These are phyloP conservation scores for Neoarius graeffei DNA, from an alignment of 2,113 vertebrate species.

Conservation along the genomic window DNA sequence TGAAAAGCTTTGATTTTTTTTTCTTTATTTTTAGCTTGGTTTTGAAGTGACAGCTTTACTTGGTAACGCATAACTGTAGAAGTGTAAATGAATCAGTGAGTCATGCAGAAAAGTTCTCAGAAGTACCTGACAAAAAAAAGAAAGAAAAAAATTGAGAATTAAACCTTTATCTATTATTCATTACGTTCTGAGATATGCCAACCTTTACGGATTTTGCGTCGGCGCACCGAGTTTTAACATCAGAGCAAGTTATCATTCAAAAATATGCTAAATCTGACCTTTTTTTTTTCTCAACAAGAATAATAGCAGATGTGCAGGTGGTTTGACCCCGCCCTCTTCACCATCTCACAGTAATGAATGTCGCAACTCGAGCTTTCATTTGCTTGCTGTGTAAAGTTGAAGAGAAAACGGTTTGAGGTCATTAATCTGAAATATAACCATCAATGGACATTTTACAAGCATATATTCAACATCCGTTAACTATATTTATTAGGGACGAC, in stretches of 20 bases:
- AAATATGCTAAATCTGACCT: background rate
- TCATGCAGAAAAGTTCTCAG: background rate
- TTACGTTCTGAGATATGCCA: background rate
- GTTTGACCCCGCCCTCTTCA: no score
- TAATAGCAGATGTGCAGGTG: no score
- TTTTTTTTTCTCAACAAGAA: background rate
- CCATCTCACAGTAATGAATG: background rate
- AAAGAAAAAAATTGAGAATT: background rate
- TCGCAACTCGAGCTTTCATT: background rate
- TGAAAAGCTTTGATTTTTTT: background rate
- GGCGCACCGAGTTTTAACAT: background rate
- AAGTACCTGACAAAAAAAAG: background rate
- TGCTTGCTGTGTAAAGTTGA: background rate
- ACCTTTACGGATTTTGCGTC: background rate
- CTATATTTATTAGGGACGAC: no score
- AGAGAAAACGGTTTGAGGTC: background rate
- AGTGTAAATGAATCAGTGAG: background rate
- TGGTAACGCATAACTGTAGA: background rate
- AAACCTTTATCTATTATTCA: background rate
- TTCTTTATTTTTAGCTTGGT: background rate
- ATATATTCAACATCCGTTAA: no score
- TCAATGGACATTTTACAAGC: no score
- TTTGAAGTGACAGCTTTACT: conserved; percentile 5
- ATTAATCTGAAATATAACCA: background rate
- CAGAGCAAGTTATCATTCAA: background rate